Conservation (phyloP, 2,797 vertebrate genomes). For the Mus caroli region DNA sequence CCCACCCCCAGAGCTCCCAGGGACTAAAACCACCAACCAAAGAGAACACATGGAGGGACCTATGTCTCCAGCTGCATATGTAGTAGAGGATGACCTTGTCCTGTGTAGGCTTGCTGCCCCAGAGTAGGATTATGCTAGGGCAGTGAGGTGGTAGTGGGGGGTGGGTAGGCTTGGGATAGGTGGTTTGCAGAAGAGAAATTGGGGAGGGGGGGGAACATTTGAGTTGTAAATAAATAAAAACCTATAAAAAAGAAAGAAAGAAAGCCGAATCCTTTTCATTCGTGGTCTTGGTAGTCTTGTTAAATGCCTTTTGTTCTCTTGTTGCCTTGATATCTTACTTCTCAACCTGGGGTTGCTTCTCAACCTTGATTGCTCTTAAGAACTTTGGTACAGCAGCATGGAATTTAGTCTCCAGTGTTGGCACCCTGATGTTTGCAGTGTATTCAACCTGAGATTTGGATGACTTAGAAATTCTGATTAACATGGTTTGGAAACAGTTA, state of each 20-base stretch:
- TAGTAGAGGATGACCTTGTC: too few relatives aligned
- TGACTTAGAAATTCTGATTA: constrained; percentile 30
- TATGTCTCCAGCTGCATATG: too few relatives aligned
- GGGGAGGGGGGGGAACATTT: too few relatives aligned
- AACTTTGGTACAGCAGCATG: neutral
- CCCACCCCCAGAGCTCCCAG: too few relatives aligned
- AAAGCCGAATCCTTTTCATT: constrained; percentile 83
- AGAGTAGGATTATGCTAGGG: too few relatives aligned
- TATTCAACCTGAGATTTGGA: neutral
- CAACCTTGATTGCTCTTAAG: neutral
- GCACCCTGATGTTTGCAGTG: neutral
- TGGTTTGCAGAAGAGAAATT: too few relatives aligned
- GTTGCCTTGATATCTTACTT: constrained; percentile 53
- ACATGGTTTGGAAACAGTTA: neutral
- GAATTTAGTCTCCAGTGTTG: constrained; percentile 55
- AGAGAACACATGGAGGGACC: too few relatives aligned
- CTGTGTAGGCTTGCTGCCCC: too few relatives aligned
- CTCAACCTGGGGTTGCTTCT: neutral
- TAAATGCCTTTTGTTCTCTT: constrained; percentile 68
- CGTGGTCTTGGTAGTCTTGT: constrained; percentile 73
- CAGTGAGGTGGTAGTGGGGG: too few relatives aligned
- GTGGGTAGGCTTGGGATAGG: too few relatives aligned
- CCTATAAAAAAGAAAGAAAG: neutral
- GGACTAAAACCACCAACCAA: too few relatives aligned
- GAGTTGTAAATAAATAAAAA: too few relatives aligned